These are phyloP conservation scores for Trematomus bernacchii DNA, from an alignment of 2,797 vertebrate genomes.

Conservation along the genomic window DNA sequence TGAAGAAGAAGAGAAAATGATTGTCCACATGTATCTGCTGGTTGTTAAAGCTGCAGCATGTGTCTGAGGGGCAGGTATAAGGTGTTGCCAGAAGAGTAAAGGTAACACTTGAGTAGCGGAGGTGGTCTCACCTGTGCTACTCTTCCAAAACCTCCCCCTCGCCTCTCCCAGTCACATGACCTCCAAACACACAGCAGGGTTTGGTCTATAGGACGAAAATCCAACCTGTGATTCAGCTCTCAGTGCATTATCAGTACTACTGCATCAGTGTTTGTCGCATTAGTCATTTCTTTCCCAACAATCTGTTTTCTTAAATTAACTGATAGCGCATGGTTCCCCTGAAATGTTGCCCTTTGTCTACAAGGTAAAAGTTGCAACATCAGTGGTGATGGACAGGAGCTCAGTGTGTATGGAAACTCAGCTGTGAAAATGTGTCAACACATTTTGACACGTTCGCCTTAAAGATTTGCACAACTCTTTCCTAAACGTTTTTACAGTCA, in stretches of 20 bases:
- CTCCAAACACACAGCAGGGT: conserved; percentile 61
- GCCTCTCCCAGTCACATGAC: conserved; percentile 75
- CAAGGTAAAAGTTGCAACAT: conserved; percentile 78
- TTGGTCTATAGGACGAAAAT: conserved; percentile 62
- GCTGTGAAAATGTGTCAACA: conserved; percentile 16
- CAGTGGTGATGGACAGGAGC: conserved; percentile 63
- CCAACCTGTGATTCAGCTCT: conserved; percentile 61
- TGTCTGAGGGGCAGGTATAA: conserved; percentile 42
- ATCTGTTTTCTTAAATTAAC: conserved; percentile 2
- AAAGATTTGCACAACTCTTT: conserved; percentile 21
- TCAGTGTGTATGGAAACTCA: conserved; percentile 31
- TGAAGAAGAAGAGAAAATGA: neutral
- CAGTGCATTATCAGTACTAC: conserved; percentile 37
- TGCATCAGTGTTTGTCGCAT: conserved; percentile 21
- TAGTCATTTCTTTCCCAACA: conserved; percentile 49
- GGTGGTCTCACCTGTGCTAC: conserved; percentile 76
- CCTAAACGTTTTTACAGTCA: conserved; percentile 33
- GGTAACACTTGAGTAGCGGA: conserved; percentile 61
- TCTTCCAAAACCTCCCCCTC: conserved; percentile 52
- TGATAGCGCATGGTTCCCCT: conserved; percentile 2
- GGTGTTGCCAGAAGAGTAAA: conserved; percentile 59
- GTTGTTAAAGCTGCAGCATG: conserved; percentile 17
- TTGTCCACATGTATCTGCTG: conserved; percentile 18
- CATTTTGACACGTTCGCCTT: conserved; percentile 31
- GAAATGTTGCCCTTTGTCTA: conserved; percentile 17